These are phyloP conservation scores for Pocota personata DNA, from an alignment of 2,888 invertebrate genomes.

Conservation along the genomic window DNA sequence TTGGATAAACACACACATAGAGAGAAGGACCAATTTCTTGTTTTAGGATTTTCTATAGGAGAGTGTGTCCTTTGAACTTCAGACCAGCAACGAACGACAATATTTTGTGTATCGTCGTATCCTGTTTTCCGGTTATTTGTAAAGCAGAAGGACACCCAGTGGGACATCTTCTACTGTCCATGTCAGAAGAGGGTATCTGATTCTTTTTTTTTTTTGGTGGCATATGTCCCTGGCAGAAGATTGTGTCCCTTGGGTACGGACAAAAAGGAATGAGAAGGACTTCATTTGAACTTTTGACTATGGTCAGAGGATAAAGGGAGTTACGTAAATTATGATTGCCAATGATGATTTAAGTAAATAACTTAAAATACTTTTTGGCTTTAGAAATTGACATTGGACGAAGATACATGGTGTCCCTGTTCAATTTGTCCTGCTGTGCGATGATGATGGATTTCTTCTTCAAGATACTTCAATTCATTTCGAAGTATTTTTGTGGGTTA, in stretches of 20 bases:
- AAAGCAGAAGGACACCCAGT: slow-evolving; percentile 42
- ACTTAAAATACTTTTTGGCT: slow-evolving; percentile 50
- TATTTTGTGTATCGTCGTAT: slow-evolving; percentile 62
- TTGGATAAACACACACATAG: slow-evolving; percentile 6
- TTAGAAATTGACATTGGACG: slow-evolving; percentile 12
- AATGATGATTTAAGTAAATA: slow-evolving; percentile 65
- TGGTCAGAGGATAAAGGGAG: neutral
- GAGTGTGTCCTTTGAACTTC: slow-evolving; percentile 49
- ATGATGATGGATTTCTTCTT: slow-evolving; percentile 27
- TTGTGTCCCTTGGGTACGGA: neutral
- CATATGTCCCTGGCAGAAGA: slow-evolving; percentile 46
- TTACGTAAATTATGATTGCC: slow-evolving; percentile 54
- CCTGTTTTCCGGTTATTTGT: slow-evolving; percentile 67
- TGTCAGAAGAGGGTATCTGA: slow-evolving; percentile 7
- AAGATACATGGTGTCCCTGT: slow-evolving; percentile 19
- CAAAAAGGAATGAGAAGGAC: slow-evolving; percentile 11
- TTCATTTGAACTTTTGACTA: slow-evolving; percentile 40
- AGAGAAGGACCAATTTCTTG: neutral
- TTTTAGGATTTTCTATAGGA: slow-evolving; percentile 5
- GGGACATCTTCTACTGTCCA: slow-evolving; percentile 33
- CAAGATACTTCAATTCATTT: slow-evolving; percentile 2
- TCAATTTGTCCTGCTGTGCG: slow-evolving; percentile 31
- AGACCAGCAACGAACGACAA: slow-evolving; percentile 19
- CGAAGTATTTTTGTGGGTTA: slow-evolving; percentile 1
- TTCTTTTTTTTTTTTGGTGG: slow-evolving; percentile 21